Evolutionary conservation across 2,888 invertebrate species (phyloP).

Genomic region (Cantharis rustica): DNA sequence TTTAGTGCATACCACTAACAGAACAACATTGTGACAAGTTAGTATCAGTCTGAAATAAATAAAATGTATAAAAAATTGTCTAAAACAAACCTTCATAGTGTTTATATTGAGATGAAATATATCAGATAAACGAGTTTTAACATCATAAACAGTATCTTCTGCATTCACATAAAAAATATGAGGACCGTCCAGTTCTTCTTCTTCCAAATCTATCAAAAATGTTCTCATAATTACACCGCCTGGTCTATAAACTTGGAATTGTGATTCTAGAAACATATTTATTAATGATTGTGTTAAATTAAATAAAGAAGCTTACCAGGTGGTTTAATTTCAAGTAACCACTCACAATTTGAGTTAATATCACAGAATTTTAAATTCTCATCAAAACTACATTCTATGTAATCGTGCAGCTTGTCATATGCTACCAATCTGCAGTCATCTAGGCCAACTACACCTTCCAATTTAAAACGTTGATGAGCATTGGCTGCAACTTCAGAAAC

Average conservation of each 20-base stretch:
- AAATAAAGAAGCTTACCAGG: slow-evolving; percentile 47
- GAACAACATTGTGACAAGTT: no score
- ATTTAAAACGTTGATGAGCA: slow-evolving; percentile 63
- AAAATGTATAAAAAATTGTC: background rate
- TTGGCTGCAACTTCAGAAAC: slow-evolving; percentile 61
- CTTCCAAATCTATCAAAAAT: slow-evolving; percentile 64
- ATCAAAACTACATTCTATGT: slow-evolving; percentile 71
- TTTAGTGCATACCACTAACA: no score
- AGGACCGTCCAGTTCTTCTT: slow-evolving; percentile 66
- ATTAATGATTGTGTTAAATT: background rate
- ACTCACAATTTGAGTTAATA: slow-evolving; percentile 60
- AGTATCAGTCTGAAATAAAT: background rate
- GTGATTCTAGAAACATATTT: slow-evolving; percentile 41
- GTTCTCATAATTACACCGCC: slow-evolving; percentile 67
- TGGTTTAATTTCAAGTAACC: slow-evolving; percentile 71
- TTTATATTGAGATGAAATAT: slow-evolving; percentile 54
- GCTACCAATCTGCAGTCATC: slow-evolving; percentile 73
- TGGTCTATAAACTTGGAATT: slow-evolving; percentile 66
- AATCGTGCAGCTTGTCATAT: slow-evolving; percentile 67
- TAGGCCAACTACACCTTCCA: slow-evolving; percentile 64
- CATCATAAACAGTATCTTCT: slow-evolving; percentile 61
- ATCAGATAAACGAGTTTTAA: slow-evolving; percentile 62
- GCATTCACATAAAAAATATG: slow-evolving; percentile 63
- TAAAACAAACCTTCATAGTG: slow-evolving; percentile 11
- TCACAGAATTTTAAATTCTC: slow-evolving; percentile 59